A percentile compares a stretch with the other conserved stretches of the same genome.
These are phyloP conservation scores for Hippocampus comes DNA, from an alignment of 2,113 vertebrate species.

Conservation along the genomic window DNA sequence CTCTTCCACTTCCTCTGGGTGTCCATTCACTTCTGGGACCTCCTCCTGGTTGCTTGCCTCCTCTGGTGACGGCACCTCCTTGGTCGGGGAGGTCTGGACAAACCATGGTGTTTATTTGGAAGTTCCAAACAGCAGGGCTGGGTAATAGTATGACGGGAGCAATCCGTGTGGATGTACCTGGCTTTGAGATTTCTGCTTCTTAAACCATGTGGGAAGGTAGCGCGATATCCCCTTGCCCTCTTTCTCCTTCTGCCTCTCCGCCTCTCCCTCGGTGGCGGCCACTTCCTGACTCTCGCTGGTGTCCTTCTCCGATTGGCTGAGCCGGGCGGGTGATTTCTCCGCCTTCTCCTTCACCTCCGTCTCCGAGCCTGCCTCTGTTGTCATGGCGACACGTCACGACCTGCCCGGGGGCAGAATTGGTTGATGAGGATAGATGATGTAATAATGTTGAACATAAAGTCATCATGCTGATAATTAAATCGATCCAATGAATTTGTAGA, in stretches of 20 bases:
- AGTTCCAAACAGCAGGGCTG: not conserved
- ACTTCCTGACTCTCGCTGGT: constrained; percentile 71
- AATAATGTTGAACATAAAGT: not conserved
- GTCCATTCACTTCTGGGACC: constrained; percentile 60
- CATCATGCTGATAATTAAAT: no score
- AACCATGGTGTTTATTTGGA: not conserved
- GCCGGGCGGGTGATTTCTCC: constrained; percentile 56
- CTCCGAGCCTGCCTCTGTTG: constrained; percentile 84
- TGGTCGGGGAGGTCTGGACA: constrained; percentile 57
- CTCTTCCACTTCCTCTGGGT: constrained; percentile 66
- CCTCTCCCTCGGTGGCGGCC: constrained; percentile 48
- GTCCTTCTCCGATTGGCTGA: constrained; percentile 47
- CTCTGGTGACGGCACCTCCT: constrained; percentile 44
- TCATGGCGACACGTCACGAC: constrained; percentile 79
- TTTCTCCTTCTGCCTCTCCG: constrained; percentile 75
- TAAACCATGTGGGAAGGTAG: constrained; percentile 94
- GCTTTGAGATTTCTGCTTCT: constrained; percentile 89
- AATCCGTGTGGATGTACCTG: constrained; percentile 54
- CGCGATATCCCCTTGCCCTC: constrained; percentile 89
- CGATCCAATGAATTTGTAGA: no score
- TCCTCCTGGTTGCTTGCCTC: constrained; percentile 61
- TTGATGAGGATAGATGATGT: not conserved
- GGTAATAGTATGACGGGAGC: not conserved
- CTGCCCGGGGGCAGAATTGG: constrained; percentile 53
- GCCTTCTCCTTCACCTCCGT: constrained; percentile 87